Percentiles rank a stretch among this genome's conserved stretches.
Evolutionary conservation across 2,888 invertebrate genomes (phyloP).

Genomic region (Troides oblongomaculatus): DNA sequence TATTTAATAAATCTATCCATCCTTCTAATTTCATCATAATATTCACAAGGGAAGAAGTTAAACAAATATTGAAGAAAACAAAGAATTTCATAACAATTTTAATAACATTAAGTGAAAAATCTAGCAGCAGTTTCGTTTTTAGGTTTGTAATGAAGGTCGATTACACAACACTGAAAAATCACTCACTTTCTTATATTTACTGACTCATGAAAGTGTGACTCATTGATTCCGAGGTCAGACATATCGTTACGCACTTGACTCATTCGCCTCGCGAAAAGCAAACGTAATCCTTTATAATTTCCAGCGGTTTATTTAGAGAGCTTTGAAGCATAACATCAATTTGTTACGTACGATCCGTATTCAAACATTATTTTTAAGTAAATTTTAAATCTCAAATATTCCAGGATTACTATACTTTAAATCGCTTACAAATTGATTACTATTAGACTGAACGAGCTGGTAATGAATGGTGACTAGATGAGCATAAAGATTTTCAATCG

Average conservation of each 20-base stretch:
- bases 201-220: conserved; percentile 52
- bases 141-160: background rate
- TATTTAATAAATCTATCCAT: too few species aligned
- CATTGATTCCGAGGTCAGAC: conserved; percentile 51
- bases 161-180: conserved; percentile 29
- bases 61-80: background rate
- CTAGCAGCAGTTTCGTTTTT: background rate
- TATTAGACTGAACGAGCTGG: too few species aligned
- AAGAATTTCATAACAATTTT: background rate
- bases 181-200: conserved; percentile 44
- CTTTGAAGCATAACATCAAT: background rate
- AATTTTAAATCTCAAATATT: background rate
- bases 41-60: too few species aligned
- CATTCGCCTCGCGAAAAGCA: conserved; percentile 22
- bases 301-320: conserved; percentile 21
- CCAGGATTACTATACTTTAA: too few species aligned
- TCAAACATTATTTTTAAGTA: background rate
- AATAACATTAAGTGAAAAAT: background rate
- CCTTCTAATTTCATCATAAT: too few species aligned
- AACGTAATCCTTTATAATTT: conserved; percentile 24
- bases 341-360: background rate
- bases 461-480: too few species aligned
- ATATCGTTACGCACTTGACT: conserved; percentile 9
- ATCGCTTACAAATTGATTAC: too few species aligned
- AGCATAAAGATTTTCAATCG: too few species aligned